Conservation (phyloP, 2,888 invertebrate genomes). For the Drosophila lutescens region DNA sequence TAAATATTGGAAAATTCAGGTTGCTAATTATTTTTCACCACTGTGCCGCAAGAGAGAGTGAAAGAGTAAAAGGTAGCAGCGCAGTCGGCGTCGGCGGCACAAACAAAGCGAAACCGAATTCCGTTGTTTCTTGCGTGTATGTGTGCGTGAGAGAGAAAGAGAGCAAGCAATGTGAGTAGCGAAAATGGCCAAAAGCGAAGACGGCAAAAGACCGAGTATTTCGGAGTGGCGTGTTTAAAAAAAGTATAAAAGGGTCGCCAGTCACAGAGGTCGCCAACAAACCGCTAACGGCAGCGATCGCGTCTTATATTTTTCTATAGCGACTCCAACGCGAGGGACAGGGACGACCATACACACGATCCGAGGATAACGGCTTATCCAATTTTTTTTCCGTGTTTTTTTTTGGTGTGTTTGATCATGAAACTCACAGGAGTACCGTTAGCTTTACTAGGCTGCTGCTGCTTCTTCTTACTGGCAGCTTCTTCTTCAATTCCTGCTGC, state of each 20-base stretch:
- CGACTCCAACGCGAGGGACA: conserved; percentile 11
- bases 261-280: conserved; percentile 65
- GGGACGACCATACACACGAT: conserved; percentile 1
- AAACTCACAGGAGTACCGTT: conserved; percentile 58
- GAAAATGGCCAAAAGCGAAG: conserved; percentile 2
- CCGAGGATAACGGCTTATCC: conserved; percentile 46
- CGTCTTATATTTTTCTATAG: conserved; percentile 50
- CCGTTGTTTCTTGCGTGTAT: conserved; percentile 6
- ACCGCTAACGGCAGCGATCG: conserved; percentile 52
- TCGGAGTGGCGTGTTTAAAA: conserved; percentile 30
- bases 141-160: conserved; percentile 12
- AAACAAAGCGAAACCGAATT: conserved; percentile 11
- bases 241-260: conserved; percentile 74
- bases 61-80: conserved; percentile 15
- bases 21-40: background rate
- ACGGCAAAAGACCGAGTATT: conserved; percentile 20
- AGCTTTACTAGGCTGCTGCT: conserved; percentile 36
- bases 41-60: conserved; percentile 7
- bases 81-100: conserved; percentile 6
- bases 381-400: conserved; percentile 37
- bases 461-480: conserved; percentile 23
- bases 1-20: background rate
- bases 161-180: conserved; percentile 3
- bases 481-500: conserved; percentile 13
- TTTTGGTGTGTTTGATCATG: conserved; percentile 47